Evolutionary conservation across 2,113 vertebrate species (phyloP).

Genomic region (Megaceryle torquata): DNA sequence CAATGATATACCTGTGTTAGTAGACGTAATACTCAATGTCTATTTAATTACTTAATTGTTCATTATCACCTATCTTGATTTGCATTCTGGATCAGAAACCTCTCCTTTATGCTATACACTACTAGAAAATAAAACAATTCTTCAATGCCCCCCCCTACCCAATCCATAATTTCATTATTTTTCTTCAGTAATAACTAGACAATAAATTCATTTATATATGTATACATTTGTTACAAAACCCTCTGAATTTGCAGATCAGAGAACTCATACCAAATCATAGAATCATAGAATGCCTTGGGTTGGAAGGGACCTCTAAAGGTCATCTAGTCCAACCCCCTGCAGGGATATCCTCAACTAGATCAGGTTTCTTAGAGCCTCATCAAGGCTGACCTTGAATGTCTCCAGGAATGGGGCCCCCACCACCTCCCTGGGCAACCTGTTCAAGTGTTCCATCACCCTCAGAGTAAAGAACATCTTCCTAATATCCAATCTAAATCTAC

Average conservation of each 20-base stretch:
- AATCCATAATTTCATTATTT: neutral
- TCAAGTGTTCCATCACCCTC: too few species aligned
- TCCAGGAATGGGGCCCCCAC: too few species aligned
- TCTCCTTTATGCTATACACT: neutral
- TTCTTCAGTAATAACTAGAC: neutral
- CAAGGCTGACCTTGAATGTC: too few species aligned
- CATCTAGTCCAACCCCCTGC: too few species aligned
- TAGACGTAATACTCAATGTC: neutral
- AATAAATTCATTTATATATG: neutral
- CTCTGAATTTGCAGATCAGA: neutral
- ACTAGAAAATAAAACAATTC: neutral
- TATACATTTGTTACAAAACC: fast-evolving
- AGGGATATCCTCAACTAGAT: too few species aligned
- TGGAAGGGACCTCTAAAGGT: too few species aligned
- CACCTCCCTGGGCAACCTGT: too few species aligned
- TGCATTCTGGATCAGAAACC: neutral
- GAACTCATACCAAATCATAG: neutral
- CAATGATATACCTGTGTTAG: neutral
- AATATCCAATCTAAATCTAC: too few species aligned
- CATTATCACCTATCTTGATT: neutral
- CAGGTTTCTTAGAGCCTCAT: too few species aligned
- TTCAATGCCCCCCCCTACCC: neutral
- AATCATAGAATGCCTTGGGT: too few species aligned
- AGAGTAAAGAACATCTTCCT: too few species aligned
- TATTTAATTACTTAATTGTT: neutral